A percentile compares a stretch with the other conserved stretches of the same genome.
Evolutionary conservation across 1,140 invertebrate species (phyloP).

Genomic region (Drosophila saltans): DNA sequence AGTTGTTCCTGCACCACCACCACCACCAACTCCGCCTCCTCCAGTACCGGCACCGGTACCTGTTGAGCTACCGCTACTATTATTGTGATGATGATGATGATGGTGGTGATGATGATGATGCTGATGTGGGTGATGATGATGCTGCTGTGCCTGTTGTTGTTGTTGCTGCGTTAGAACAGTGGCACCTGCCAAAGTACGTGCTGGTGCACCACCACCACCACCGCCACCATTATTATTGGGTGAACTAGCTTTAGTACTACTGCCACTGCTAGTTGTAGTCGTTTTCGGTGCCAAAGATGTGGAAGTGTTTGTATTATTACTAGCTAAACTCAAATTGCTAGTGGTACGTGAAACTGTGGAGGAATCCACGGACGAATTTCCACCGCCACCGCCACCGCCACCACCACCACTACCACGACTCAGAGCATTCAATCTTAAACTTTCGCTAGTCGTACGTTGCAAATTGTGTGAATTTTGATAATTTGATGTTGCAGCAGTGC

Average conservation of each 20-base stretch:
- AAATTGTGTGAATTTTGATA: constrained; percentile 67
- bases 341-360: constrained; percentile 45
- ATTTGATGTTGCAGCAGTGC: constrained; percentile 27
- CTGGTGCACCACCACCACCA: not conserved
- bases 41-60: constrained; percentile 4
- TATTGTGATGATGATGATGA: constrained; percentile 45
- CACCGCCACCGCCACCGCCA: not conserved
- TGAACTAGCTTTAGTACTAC: constrained; percentile 65
- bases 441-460: constrained; percentile 90
- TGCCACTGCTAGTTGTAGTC: constrained; percentile 50
- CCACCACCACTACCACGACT: constrained; percentile 45
- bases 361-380: constrained; percentile 19
- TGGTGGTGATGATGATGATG: constrained; percentile 42
- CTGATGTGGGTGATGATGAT: constrained; percentile 39
- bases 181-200: constrained; percentile 35
- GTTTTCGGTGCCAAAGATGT: constrained; percentile 70
- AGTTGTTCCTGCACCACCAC: constrained; percentile 30
- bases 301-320: constrained; percentile 70
- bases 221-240: constrained; percentile 71
- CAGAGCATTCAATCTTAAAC: constrained; percentile 85
- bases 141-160: constrained; percentile 40
- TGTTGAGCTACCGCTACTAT: constrained; percentile 40
- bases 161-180: constrained; percentile 28
- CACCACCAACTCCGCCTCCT: not conserved
- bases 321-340: constrained; percentile 63